Evolutionary conservation across 2,113 vertebrate genomes (phyloP).

Genomic region (Notothenia coriiceps): DNA sequence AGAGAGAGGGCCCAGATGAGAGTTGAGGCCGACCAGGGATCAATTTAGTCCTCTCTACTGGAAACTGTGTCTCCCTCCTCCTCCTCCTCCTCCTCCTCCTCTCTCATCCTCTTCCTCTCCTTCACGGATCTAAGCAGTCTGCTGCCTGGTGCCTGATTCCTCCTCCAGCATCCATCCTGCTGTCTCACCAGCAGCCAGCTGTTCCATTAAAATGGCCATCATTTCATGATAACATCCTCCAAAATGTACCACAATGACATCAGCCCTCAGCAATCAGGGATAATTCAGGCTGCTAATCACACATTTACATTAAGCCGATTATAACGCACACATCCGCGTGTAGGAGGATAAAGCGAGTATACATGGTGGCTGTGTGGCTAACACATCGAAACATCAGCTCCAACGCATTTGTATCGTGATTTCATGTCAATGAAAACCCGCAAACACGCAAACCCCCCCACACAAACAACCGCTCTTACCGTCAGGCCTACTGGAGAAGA

Average conservation of each 20-base stretch:
- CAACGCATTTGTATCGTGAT: not conserved
- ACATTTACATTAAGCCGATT: not conserved
- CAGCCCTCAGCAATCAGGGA: not conserved
- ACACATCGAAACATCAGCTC: not conserved
- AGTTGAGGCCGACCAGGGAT: constrained; percentile 30
- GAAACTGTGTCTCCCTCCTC: constrained; percentile 19
- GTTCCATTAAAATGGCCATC: constrained; percentile 42
- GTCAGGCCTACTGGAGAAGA: constrained; percentile 53
- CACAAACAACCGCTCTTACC: constrained; percentile 51
- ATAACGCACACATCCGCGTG: no score
- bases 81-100: not conserved
- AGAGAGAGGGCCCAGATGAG: constrained; percentile 2
- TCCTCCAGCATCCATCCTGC: constrained; percentile 66
- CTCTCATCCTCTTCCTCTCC: constrained; percentile 50
- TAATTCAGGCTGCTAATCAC: not conserved
- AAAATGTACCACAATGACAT: not conserved
- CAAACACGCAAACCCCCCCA: not conserved
- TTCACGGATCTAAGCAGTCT: constrained; percentile 72
- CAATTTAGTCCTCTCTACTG: constrained; percentile 22
- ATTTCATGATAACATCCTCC: constrained; percentile 15
- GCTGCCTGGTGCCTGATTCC: constrained; percentile 27
- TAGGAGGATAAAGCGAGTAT: not conserved
- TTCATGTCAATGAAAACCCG: constrained; percentile 1
- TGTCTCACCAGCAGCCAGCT: constrained; percentile 24
- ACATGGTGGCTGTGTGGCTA: not conserved